phyloP scores from a whole-genome alignment of 2,888 invertebrate species.

The Crepidodera aurea region DNA sequence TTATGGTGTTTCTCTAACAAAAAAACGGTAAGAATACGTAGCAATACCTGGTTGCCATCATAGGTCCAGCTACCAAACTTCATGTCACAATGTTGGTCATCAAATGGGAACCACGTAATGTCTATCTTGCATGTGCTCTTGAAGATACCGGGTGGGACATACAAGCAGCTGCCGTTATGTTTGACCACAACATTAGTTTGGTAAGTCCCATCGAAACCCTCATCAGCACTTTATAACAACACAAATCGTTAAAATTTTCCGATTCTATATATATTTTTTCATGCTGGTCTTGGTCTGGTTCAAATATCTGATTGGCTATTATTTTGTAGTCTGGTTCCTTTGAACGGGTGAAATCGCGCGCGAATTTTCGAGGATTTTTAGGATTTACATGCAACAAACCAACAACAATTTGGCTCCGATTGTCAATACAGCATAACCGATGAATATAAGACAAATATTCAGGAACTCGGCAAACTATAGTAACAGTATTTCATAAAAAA shows the following conservation, averaged over 20 bases:
- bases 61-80: conserved; percentile 99
- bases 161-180: conserved; percentile 97
- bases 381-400: conserved; percentile 58
- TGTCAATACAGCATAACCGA: too few relatives aligned
- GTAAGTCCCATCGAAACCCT: conserved; percentile 99
- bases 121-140: conserved; percentile 99
- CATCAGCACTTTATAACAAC: conserved; percentile 89
- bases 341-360: conserved; percentile 35
- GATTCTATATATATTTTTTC: conserved; percentile 46
- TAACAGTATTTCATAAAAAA: too few relatives aligned
- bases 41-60: conserved; percentile 91
- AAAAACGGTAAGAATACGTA: conserved; percentile 52
- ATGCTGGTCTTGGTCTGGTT: conserved; percentile 47
- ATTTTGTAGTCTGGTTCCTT: conserved; percentile 28
- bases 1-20: conserved; percentile 40
- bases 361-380: conserved; percentile 20
- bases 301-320: conserved; percentile 41
- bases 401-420: conserved; percentile 55
- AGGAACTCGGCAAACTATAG: too few relatives aligned
- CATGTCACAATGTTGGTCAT: conserved; percentile 99
- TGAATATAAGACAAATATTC: too few relatives aligned
- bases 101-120: conserved; percentile 99
- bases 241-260: conserved; percentile 59
- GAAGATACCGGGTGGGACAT: conserved; percentile 99
- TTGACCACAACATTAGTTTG: conserved; percentile 99